phyloP scores from a whole-genome alignment of 2,113 vertebrate genomes.

The Danio rerio region DNA sequence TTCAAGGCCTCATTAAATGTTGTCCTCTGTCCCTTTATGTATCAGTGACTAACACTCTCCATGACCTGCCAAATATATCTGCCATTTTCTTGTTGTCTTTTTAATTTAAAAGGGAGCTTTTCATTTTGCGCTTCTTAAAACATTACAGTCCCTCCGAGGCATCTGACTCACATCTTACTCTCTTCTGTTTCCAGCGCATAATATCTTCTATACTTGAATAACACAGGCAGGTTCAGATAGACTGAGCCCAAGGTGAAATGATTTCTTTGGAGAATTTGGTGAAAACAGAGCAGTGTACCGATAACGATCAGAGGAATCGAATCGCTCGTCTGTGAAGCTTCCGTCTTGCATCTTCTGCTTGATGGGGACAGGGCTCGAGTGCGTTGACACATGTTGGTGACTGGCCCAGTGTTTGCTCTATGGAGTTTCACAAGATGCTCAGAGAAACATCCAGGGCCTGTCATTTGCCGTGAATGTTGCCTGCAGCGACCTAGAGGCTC shows the following conservation, averaged over 20 bases:
- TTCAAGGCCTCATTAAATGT: conserved; percentile 54
- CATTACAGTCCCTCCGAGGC: conserved; percentile 35
- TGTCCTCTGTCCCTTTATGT: conserved; percentile 40
- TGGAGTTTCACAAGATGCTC: conserved; percentile 60
- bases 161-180: conserved; percentile 32
- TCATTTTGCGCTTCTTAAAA: conserved; percentile 38
- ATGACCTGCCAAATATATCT: conserved; percentile 14
- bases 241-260: conserved; percentile 52
- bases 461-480: conserved; percentile 79
- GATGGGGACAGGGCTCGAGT: conserved; percentile 34
- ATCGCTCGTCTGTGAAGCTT: conserved; percentile 31
- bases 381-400: conserved; percentile 69
- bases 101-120: conserved; percentile 40
- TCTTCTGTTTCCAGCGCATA: conserved; percentile 34
- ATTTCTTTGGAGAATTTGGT: conserved; percentile 41
- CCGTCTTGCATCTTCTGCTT: conserved; percentile 32
- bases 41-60: conserved; percentile 9
- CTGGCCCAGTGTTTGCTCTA: conserved; percentile 65
- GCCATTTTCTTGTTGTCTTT: conserved; percentile 17
- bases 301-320: conserved; percentile 50
- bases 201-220: conserved; percentile 26
- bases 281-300: conserved; percentile 42
- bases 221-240: conserved; percentile 45
- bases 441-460: conserved; percentile 71
- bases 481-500: conserved; percentile 79